Evolutionary conservation across 2,888 invertebrate genomes (phyloP).

Genomic region (Tenthredo amoena): DNA sequence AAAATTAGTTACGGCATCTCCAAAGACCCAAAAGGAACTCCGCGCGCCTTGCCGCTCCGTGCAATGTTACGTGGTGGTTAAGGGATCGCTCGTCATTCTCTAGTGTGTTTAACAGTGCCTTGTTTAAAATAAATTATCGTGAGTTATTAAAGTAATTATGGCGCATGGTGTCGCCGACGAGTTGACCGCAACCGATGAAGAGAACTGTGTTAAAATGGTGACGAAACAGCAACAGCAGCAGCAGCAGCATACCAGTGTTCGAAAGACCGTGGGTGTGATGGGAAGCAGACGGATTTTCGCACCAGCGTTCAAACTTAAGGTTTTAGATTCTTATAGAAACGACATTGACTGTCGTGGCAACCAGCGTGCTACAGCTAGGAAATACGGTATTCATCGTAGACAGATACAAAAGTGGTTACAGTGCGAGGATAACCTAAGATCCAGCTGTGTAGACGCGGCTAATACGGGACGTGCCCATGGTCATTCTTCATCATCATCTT

Average conservation of each 20-base stretch:
- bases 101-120: constrained; percentile 56
- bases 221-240: constrained; percentile 64
- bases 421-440: constrained; percentile 89
- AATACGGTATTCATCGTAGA: constrained; percentile 93
- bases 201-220: constrained; percentile 75
- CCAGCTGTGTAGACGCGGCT: constrained; percentile 82
- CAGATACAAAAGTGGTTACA: constrained; percentile 97
- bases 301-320: constrained; percentile 93
- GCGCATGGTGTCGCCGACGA: constrained; percentile 82
- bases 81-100: constrained; percentile 60
- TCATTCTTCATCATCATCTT: constrained; percentile 29
- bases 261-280: constrained; percentile 79
- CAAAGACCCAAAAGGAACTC: constrained; percentile 76
- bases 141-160: constrained; percentile 75
- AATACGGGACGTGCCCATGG: constrained; percentile 50
- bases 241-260: constrained; percentile 61
- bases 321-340: constrained; percentile 91
- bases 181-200: constrained; percentile 70
- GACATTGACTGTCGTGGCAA: constrained; percentile 94
- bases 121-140: constrained; percentile 54
- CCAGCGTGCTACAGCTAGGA: constrained; percentile 93
- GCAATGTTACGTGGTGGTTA: constrained; percentile 75
- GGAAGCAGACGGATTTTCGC: constrained; percentile 93
- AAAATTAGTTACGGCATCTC: constrained; percentile 77
- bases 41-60: constrained; percentile 73